A percentile compares a stretch with the other conserved stretches of the same genome.
Conservation (phyloP, 2,113 vertebrate species). For the Neolamprologus longior region DNA sequence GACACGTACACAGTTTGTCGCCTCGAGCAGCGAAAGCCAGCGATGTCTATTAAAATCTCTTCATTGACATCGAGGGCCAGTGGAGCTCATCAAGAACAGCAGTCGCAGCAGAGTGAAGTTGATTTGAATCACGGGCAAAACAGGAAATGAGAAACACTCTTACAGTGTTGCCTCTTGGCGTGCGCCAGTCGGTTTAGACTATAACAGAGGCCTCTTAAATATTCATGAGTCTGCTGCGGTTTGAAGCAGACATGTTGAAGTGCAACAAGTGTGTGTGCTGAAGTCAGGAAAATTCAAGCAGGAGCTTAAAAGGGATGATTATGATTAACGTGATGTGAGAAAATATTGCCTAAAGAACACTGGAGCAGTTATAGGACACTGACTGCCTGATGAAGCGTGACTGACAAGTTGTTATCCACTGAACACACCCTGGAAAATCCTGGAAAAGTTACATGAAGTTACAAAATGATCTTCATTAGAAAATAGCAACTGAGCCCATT, state of each 20-base stretch:
- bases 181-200: background rate
- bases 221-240: background rate
- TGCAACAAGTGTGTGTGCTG: background rate
- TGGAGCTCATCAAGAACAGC: slow-evolving; percentile 5
- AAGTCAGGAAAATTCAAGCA: background rate
- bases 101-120: background rate
- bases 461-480: background rate
- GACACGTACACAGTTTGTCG: background rate
- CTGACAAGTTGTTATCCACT: background rate
- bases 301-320: background rate
- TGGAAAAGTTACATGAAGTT: background rate
- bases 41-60: slow-evolving; percentile 38
- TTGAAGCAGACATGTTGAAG: background rate
- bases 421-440: background rate
- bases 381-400: background rate
- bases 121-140: background rate
- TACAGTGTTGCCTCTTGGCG: background rate
- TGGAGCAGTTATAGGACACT: background rate
- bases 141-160: background rate
- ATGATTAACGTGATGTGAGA: background rate
- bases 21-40: slow-evolving; percentile 17
- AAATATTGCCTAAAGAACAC: background rate
- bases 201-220: background rate
- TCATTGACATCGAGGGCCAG: background rate
- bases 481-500: background rate